phyloP scores from a whole-genome alignment of 2,113 vertebrate genomes.

The Strigops habroptila region DNA sequence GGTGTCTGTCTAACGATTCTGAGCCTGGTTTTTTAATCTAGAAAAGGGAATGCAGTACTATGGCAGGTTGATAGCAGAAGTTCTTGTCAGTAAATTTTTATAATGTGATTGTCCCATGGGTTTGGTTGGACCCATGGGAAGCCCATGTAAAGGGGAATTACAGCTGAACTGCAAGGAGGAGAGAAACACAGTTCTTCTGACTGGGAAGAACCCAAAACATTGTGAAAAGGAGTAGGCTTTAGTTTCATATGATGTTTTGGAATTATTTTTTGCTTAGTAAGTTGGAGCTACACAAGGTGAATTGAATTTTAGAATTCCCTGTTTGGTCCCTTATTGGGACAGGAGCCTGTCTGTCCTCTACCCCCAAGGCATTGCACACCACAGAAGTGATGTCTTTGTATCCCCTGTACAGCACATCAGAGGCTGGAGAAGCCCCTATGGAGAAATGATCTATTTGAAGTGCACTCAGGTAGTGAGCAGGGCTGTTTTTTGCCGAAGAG shows the following conservation, averaged over 20 bases:
- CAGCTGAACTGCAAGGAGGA: background rate
- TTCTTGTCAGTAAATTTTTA: background rate
- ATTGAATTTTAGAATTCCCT: background rate
- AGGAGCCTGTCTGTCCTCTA: background rate
- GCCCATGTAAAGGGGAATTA: background rate
- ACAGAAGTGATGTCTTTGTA: background rate
- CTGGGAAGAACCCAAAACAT: background rate
- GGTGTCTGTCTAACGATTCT: background rate
- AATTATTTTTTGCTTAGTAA: background rate
- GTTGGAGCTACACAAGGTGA: background rate
- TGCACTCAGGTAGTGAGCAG: background rate
- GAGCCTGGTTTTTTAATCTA: background rate
- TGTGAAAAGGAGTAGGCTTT: background rate
- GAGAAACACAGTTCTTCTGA: background rate
- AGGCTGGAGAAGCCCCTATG: background rate
- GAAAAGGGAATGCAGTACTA: background rate
- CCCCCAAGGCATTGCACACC: background rate
- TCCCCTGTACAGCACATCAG: background rate
- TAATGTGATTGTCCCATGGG: background rate
- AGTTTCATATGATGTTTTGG: background rate
- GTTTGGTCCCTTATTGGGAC: background rate
- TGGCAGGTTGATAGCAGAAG: background rate
- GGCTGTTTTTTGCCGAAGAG: background rate
- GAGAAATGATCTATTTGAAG: background rate
- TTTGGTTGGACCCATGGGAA: background rate